Evolutionary conservation across 2,888 invertebrate genomes (phyloP), one percentile per base, ranked within the genome.

Genomic region (Apotomis capreana): DNA sequence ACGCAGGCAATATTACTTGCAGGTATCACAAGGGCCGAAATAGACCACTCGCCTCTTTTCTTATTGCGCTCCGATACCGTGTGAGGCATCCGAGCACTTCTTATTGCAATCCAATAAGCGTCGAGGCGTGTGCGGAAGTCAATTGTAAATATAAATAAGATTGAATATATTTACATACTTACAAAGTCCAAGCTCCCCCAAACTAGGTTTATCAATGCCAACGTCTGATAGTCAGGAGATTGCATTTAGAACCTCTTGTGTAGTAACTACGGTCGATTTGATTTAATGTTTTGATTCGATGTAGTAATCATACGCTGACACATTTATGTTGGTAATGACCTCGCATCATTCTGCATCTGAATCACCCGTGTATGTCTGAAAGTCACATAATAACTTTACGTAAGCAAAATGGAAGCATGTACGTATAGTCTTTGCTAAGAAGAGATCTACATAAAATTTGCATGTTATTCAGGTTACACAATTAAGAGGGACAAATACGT

Each of bases 11-110:
- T n/a, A n/a, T n/a, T n/a, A n/a, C n/a, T n/a, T n/a, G 67, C 71
- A 71, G 71, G 71, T 71, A 71, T 65, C 55, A 13, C 51, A 62
- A 65, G 67, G 37, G 62, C 68, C 51, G 57, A 71, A 71, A 71
- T 71, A 71, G 68, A 71, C 57, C 44, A 51, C 69, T 60, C 59
- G 55, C 49, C 37, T 26, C 70, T 65, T 65, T 70, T 67, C 65
- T 70, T 67, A 62, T 71, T 71, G 71, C 57, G 54, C 51, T 62
- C 64, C 68, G 15, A 62, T 62, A 62, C 51, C 55, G 62, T 68
- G 57, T 61, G 37, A 52, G 51, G 68, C 54, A 64, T 62, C 55
- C 40, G n/a, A 40, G 26, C 15, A 55, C 55, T 60, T 70, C 67
- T 67, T 70, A 26, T 71, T 71, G 71, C 67, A 68, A 68, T 71